Evolutionary conservation across 2,113 vertebrate species (phyloP).

Genomic region (Gadus macrocephalus): DNA sequence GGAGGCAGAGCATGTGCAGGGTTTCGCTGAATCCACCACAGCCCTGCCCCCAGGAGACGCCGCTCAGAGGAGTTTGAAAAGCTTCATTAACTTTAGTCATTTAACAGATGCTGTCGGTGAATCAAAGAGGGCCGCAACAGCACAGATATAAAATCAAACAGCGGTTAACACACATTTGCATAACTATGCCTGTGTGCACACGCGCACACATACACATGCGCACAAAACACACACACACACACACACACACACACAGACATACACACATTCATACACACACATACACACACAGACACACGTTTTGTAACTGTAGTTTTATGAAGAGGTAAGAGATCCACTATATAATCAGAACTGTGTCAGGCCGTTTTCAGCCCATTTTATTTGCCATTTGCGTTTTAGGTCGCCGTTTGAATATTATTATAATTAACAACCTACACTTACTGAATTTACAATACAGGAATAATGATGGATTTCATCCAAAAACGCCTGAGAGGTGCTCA

Average conservation of each 20-base stretch:
- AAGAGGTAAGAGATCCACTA: background rate
- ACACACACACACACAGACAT: conserved; percentile 1
- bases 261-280: background rate
- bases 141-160: conserved; percentile 37
- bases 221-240: background rate
- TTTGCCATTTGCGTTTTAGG: background rate
- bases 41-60: conserved; percentile 30
- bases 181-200: background rate
- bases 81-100: conserved; percentile 61
- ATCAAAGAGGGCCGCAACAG: conserved; percentile 44
- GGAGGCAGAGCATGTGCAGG: no score
- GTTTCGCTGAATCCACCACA: background rate
- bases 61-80: conserved; percentile 53
- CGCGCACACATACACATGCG: conserved; percentile 1
- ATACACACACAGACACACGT: conserved; percentile 10
- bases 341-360: background rate
- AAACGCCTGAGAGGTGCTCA: no score
- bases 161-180: conserved; percentile 16
- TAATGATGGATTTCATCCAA: no score
- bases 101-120: conserved; percentile 55
- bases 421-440: background rate
- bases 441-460: no score
- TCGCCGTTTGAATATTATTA: no score
- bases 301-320: background rate
- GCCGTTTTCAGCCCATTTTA: background rate